A percentile compares a stretch with the other conserved stretches of the same genome.
These are phyloP conservation scores for Rhinichthys osculus DNA, from an alignment of 2,797 vertebrate genomes.

Conservation along the genomic window DNA sequence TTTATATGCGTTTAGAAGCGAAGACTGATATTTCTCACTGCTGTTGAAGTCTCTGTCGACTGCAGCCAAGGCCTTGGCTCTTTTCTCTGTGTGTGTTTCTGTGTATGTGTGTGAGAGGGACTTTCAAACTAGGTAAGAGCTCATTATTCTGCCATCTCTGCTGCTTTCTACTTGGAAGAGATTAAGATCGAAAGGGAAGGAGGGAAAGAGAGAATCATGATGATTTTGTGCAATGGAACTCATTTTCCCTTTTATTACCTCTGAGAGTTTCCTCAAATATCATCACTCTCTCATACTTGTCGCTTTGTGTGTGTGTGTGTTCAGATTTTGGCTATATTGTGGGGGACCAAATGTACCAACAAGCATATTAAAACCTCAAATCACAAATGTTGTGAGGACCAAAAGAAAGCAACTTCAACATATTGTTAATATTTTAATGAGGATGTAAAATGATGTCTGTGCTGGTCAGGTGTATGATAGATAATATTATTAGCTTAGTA, in stretches of 20 bases:
- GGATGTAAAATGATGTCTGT: background rate
- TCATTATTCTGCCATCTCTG: constrained; percentile 54
- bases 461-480: background rate
- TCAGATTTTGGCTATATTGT: background rate
- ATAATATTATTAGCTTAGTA: background rate
- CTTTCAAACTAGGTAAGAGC: constrained; percentile 57
- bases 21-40: constrained; percentile 45
- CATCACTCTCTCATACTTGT: constrained; percentile 57
- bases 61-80: constrained; percentile 8
- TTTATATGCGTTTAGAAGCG: constrained; percentile 43
- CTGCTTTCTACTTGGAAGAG: constrained; percentile 37
- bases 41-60: constrained; percentile 23
- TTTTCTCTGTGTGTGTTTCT: background rate
- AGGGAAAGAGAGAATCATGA: constrained; percentile 26
- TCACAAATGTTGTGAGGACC: background rate
- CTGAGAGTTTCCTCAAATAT: constrained; percentile 54
- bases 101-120: constrained; percentile 10
- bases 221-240: constrained; percentile 50
- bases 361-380: background rate
- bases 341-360: background rate
- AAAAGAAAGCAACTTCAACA: background rate
- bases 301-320: constrained; percentile 27
- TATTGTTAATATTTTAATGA: background rate
- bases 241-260: constrained; percentile 53
- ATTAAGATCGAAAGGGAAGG: constrained; percentile 41